Evolutionary conservation across 2,888 invertebrate genomes (phyloP).

Genomic region (Netelia inedita): DNA sequence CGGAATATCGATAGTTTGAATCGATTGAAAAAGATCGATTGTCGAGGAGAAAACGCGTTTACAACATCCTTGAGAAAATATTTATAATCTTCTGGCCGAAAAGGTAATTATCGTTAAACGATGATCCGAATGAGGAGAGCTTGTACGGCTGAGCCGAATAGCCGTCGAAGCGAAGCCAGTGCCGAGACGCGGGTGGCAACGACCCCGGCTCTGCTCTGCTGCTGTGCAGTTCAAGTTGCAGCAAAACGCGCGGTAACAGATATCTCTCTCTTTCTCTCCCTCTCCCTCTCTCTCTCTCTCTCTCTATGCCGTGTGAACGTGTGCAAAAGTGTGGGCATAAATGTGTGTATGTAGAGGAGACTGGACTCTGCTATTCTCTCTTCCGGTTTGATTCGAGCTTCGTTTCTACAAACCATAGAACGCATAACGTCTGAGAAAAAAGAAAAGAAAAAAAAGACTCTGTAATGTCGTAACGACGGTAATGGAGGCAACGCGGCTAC

Average conservation of each 20-base stretch:
- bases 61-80: not conserved
- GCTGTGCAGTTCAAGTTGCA: conserved; percentile 60
- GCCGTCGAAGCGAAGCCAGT: conserved; percentile 64
- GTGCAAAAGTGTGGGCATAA: not conserved
- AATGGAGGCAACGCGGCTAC: too few relatives aligned
- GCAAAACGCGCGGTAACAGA: conserved; percentile 50
- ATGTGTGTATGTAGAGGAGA: not conserved
- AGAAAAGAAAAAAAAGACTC: conserved; percentile 17
- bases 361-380: conserved; percentile 39
- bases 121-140: conserved; percentile 18
- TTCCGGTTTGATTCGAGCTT: conserved; percentile 50
- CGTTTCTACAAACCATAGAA: not conserved
- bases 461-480: conserved; percentile 43
- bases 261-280: conserved; percentile 38
- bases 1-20: not conserved
- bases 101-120: conserved; percentile 1
- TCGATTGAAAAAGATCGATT: not conserved
- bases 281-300: conserved; percentile 32
- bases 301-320: conserved; percentile 19
- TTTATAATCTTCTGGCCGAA: not conserved
- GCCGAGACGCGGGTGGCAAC: conserved; percentile 68
- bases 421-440: not conserved
- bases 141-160: conserved; percentile 63
- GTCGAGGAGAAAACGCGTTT: not conserved
- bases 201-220: conserved; percentile 59